Base-by-base conservation (phyloP, 2,113 vertebrate species). In the Sinosuthora webbiana region DNA sequence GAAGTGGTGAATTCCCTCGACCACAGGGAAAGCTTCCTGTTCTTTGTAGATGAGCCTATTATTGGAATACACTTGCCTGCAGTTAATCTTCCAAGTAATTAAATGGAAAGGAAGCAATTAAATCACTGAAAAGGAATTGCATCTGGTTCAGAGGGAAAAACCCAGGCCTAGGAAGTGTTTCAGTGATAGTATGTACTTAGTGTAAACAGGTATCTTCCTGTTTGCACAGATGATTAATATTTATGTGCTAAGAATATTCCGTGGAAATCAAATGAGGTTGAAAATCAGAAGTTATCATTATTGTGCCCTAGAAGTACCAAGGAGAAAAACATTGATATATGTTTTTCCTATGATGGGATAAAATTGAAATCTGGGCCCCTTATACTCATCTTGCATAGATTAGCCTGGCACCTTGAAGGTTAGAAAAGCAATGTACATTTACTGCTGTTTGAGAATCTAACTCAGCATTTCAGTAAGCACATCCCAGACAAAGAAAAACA, bases 61-160 rank as follows among this genome's bases (percentile, higher is more conserved):
- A 98, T 97, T 97, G 97, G 98, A 97, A 97, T 95, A 97, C 97
- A 98, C 97, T 98, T 98, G 98, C 94, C 94, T 96, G 95, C 93
- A 97, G 95, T 98, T 98, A 98, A 98, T 98, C 97, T 95, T 96
- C 96, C 96, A 94, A 98, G 96, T 97, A 98, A 98, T 98, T 98
- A 98, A 98, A 97, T 94, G 97, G 94, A 98, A 96, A 98, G 97
- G 97, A 98, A 98, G 96, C 45, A 95, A 98, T 98, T 98, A 98
- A 98, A 96, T 97, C 95, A 91, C 92, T 93, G 93, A 67, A 93
- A 97, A 97, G 89, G 96, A 97, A 96, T 96, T 94, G 95, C 76
- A 89, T 96, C 94, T 97, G 65, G 75, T 94, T 97, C 84, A 96
- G 95, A 97, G 73, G 85, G 92, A 90, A 94, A 96, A 94, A 92